These are phyloP conservation scores for Phalacrocorax aristotelis DNA, from an alignment of 2,113 vertebrate genomes.

Conservation along the genomic window DNA sequence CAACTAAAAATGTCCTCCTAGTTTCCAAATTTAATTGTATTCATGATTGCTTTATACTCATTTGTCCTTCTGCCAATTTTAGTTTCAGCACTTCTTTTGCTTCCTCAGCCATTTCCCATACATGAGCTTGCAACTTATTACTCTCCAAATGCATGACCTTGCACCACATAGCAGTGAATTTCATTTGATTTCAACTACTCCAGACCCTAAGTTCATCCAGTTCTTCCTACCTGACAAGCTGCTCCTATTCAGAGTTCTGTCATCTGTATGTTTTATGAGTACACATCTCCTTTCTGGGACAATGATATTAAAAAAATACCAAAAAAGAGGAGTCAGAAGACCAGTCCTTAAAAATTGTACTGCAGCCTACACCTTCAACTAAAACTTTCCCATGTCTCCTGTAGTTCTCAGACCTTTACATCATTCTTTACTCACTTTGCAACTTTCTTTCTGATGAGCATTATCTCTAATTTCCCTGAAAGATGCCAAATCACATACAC, in stretches of 20 bases:
- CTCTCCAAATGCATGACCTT: constrained; percentile 26
- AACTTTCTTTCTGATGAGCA: not conserved
- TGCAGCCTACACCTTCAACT: not conserved
- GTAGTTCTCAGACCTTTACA: not conserved
- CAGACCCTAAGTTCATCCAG: not conserved
- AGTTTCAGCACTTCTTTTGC: constrained; percentile 28
- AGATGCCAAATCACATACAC: constrained; percentile 44
- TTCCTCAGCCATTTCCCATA: constrained; percentile 44
- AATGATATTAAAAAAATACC: not conserved
- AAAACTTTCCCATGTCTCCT: not conserved
- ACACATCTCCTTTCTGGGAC: not conserved
- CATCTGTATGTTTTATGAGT: not conserved
- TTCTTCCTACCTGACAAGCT: not conserved
- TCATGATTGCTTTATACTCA: constrained; percentile 7
- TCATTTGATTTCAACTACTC: not conserved
- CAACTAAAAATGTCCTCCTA: not conserved
- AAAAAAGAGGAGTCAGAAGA: not conserved
- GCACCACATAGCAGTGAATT: not conserved
- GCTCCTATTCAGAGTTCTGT: not conserved
- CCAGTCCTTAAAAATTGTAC: not conserved
- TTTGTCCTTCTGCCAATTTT: constrained; percentile 44
- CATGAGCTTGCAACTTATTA: not conserved
- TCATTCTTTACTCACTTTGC: not conserved
- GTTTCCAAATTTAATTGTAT: constrained; percentile 6
- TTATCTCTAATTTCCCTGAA: constrained; percentile 9